Evolutionary conservation across 2,888 invertebrate genomes (phyloP).

Genomic region (Machimus rusticus): DNA sequence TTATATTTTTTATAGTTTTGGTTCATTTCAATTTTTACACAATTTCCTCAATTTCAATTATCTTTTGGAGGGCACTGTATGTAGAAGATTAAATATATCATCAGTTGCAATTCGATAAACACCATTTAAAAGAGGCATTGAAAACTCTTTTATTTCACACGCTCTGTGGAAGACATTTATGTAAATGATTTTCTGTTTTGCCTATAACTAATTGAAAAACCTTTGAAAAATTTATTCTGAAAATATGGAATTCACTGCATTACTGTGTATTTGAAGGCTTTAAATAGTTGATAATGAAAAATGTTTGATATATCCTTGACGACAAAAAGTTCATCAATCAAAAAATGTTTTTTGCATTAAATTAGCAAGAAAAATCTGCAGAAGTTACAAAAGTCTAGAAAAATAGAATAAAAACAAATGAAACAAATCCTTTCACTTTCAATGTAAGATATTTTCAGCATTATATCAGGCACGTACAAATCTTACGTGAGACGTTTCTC

Average conservation of each 20-base stretch:
- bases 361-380: neutral
- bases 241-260: neutral
- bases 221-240: no score
- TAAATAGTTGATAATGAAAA: neutral
- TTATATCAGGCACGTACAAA: slow-evolving; percentile 8
- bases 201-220: no score
- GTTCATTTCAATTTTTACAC: no score
- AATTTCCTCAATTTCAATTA: no score
- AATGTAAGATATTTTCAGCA: neutral
- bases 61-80: no score
- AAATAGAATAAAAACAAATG: neutral
- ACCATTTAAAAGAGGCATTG: no score
- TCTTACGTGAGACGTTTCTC: slow-evolving; percentile 39
- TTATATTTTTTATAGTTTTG: no score
- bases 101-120: no score
- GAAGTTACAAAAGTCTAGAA: neutral
- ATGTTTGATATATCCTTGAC: neutral
- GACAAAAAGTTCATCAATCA: neutral
- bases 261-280: neutral
- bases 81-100: no score
- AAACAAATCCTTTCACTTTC: slow-evolving; percentile 15
- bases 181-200: no score
- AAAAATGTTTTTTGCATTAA: neutral
- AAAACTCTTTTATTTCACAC: no score
- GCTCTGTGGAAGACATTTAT: no score